Evolutionary conservation across 1,140 invertebrate species (phyloP), one percentile per base, ranked within the genome.

Genomic region (Caenorhabditis tropicalis): DNA sequence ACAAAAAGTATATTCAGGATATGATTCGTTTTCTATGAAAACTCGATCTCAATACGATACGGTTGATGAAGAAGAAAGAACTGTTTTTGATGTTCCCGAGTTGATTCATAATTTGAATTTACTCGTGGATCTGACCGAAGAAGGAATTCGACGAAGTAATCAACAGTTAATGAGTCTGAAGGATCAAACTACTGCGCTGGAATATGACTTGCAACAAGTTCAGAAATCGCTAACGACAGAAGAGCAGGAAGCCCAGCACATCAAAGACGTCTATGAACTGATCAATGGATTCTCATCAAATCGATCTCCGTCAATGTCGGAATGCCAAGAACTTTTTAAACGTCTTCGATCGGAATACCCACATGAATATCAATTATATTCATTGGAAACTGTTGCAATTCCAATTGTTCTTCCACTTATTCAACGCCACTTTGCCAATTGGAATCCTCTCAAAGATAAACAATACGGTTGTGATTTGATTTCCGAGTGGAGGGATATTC

Each of bases 131-230:
- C 94, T 96, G 92, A 96, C 96, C 85, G 97, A 99, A 92, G 95
- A 98, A 92, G 95, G 97, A 89, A 98, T 99, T 74, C 95, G 98
- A 43, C 93, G 94, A 87, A 96, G 96, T 89, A 95, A 97, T 86
- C 93, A 95, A 74, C 94, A 95, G 89, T 93, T 95, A 33, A 93
- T 94, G 19, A 93, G 94, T 89, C 93, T 95, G 15, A 94, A 87
- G 86, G 96, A 98, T 90, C 93, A 94, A 85, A 93, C 95, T 9
- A 93, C 95, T 0, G 94, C 94, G 4, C 91, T 98, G 15, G 94
- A 95, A 87, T 93, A 95, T 85, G 96, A 99, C 90, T 92, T 95
- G 48, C 93, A 94, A 46, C 94, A 93, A 83, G 92, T 96, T 79
- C 92, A 94, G 51, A 93, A 94, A 86, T 92, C 94, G n/a, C 91